Conservation (phyloP, 2,113 vertebrate species). For the Marmota flaviventris region DNA sequence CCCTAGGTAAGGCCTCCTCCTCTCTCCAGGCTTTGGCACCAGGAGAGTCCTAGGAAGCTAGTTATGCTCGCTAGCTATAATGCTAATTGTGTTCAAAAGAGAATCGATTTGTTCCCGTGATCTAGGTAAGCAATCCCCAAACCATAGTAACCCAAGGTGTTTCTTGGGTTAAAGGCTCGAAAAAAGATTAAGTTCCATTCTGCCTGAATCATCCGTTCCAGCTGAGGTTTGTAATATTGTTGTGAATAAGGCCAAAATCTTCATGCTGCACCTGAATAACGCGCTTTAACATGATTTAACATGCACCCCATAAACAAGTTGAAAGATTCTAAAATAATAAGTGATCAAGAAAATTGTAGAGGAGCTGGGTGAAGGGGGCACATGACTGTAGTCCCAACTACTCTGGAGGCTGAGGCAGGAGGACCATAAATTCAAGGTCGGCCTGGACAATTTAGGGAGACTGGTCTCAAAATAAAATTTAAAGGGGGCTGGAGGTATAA, state of each 20-base stretch:
- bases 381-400: neutral
- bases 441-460: neutral
- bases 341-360: conserved; percentile 81
- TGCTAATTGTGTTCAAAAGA: conserved; percentile 38
- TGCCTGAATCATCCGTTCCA: conserved; percentile 62
- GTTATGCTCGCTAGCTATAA: conserved; percentile 22
- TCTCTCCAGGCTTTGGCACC: conserved; percentile 2
- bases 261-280: conserved; percentile 84
- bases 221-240: conserved; percentile 77
- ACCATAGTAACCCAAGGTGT: neutral
- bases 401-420: neutral
- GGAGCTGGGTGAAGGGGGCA: neutral
- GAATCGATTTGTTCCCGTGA: neutral
- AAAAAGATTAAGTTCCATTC: neutral
- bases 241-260: conserved; percentile 79
- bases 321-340: conserved; percentile 84
- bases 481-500: neutral
- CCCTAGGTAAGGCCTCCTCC: neutral
- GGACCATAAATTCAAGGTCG: neutral
- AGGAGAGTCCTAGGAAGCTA: neutral
- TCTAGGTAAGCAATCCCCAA: neutral
- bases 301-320: conserved; percentile 85
- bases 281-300: conserved; percentile 86
- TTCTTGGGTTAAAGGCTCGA: neutral
- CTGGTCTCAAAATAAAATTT: neutral